Percentiles rank a stretch among this genome's conserved stretches.
Conservation (phyloP, 2,888 invertebrate species). For the Alentia gelatinosa region DNA sequence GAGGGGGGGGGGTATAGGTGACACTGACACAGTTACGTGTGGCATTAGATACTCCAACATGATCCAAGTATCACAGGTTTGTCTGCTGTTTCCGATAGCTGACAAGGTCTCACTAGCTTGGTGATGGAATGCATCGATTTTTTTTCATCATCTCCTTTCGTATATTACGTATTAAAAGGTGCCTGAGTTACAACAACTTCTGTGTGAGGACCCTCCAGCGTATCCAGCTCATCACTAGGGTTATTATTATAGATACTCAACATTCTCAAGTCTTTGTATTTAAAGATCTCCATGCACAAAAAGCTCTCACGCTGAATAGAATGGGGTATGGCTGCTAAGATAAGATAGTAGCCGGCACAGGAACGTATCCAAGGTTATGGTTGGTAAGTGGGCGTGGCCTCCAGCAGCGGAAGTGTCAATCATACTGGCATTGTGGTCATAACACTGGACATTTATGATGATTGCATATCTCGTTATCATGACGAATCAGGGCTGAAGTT, state of each 20-base stretch:
- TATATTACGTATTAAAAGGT: slow-evolving; percentile 8
- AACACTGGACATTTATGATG: neutral
- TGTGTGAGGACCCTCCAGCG: slow-evolving; percentile 14
- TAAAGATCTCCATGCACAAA: neutral
- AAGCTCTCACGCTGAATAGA: neutral
- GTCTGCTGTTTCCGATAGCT: neutral
- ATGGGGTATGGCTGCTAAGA: neutral
- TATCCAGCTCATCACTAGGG: neutral
- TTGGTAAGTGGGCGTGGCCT: neutral
- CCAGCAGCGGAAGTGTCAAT: neutral
- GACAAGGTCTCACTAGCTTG: slow-evolving; percentile 32
- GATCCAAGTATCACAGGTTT: slow-evolving; percentile 37
- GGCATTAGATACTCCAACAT: slow-evolving; percentile 9
- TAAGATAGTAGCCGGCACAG: neutral
- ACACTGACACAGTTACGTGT: neutral
- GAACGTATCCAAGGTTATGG: neutral
- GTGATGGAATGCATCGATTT: slow-evolving; percentile 31
- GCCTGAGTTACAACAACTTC: slow-evolving; percentile 31
- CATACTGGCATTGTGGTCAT: neutral
- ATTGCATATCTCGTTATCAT: slow-evolving; percentile 14
- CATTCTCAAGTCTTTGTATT: neutral
- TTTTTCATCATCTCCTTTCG: neutral
- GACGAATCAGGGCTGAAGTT: neutral
- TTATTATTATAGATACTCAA: neutral
- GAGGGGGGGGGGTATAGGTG: neutral